phyloP scores from a whole-genome alignment of 2,888 invertebrate species.

The Scrobipalpa costella region DNA sequence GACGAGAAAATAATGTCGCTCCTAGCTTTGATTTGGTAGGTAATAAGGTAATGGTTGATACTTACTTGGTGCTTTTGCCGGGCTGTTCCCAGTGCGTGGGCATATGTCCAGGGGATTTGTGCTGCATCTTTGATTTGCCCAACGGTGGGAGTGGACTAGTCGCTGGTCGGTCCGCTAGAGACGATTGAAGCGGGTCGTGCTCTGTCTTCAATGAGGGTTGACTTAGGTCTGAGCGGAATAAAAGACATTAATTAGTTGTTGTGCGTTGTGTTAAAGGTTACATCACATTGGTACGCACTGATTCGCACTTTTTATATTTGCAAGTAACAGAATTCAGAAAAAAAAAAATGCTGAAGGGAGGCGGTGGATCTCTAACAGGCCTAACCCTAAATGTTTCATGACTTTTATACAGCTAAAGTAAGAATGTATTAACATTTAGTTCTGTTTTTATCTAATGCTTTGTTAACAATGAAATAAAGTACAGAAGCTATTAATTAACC shows the following conservation, averaged over 20 bases:
- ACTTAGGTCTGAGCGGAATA: slow-evolving; percentile 82
- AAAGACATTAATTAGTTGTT: not conserved
- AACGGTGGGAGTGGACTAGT: slow-evolving; percentile 37
- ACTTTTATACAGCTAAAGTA: not conserved
- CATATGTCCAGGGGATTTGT: slow-evolving; percentile 71
- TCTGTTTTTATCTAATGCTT: not conserved
- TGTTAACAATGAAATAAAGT: too few relatives aligned
- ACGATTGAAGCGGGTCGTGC: slow-evolving; percentile 38
- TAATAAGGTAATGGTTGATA: not conserved
- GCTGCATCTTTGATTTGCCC: slow-evolving; percentile 42
- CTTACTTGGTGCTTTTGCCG: slow-evolving; percentile 39
- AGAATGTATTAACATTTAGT: not conserved
- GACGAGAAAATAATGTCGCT: not conserved
- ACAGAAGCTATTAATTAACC: slow-evolving; percentile 69
- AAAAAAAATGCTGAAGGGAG: too few relatives aligned
- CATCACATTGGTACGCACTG: too few relatives aligned
- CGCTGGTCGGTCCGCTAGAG: slow-evolving; percentile 29
- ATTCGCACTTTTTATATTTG: too few relatives aligned
- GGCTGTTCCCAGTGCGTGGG: slow-evolving; percentile 86
- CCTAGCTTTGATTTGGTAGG: too few relatives aligned
- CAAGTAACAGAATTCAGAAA: too few relatives aligned
- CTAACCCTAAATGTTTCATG: too few relatives aligned
- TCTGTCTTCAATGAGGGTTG: slow-evolving; percentile 87
- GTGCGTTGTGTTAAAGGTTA: too few relatives aligned
- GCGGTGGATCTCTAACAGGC: too few relatives aligned